phyloP scores from a whole-genome alignment of 2,797 vertebrate species.

The Zalophus californianus region DNA sequence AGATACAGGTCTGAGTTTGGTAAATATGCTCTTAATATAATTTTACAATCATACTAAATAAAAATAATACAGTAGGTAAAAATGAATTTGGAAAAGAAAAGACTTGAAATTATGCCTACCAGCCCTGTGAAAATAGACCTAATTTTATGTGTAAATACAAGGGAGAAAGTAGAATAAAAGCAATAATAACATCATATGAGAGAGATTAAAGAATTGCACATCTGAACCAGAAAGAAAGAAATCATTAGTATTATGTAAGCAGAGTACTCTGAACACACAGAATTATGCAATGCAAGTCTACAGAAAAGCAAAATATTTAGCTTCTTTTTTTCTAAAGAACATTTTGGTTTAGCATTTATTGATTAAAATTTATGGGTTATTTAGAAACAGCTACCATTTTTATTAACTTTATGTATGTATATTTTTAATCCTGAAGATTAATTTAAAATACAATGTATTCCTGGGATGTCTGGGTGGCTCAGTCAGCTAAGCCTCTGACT shows the following conservation, averaged over 20 bases:
- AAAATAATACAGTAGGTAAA: conserved; percentile 63
- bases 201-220: background rate
- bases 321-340: background rate
- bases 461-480: background rate
- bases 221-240: conserved; percentile 74
- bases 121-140: background rate
- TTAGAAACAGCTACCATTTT: background rate
- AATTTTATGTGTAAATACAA: background rate
- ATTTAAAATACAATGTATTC: conserved; percentile 18
- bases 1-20: conserved; percentile 66
- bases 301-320: background rate
- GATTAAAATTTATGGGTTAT: background rate
- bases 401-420: background rate
- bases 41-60: conserved; percentile 76
- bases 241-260: conserved; percentile 60
- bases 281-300: background rate
- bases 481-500: background rate
- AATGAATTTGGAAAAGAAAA: background rate
- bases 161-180: background rate
- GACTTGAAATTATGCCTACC: background rate
- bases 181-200: background rate
- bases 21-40: conserved; percentile 69
- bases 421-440: conserved; percentile 58
- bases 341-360: background rate
- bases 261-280: conserved; percentile 2